Base-by-base conservation (phyloP, 1,140 invertebrate genomes). In the Cheumatopsyche charites region DNA sequence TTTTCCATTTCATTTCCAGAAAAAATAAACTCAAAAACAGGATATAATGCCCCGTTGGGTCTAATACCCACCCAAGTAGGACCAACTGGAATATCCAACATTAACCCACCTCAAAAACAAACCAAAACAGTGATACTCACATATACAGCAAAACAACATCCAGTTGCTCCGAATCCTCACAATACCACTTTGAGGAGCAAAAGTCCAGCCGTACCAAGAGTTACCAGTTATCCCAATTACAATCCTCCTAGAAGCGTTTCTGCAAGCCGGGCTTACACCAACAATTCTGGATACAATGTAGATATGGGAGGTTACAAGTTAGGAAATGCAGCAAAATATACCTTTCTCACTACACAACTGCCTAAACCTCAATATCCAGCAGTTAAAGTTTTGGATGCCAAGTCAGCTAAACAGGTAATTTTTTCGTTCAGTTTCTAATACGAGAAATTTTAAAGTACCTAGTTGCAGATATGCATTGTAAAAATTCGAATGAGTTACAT, bases 311-410 rank as follows among this genome's bases (percentile, higher is more conserved):
- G 21, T 12, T 17, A 17, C 47, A 69, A 49, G 36, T 43, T 62
- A 7, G 77, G 76, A 21, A 77, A 79, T 66, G 81, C 76, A 41
- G 83, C 86, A 45, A 91, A 88, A 78, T 93, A 90, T 75, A 92
- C 90, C 4, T 80, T 92, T 65, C 90, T 92, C 65, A 89, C 89
- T 4, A 90, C 87, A 61, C 89, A 91, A 71, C 79, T 93, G 58
- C 91, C 91, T 0, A 80, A 86, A 61, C 91, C 91, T 0, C 90
- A 92, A 77, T 90, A 87, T 72, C 90, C 91, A 0, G 85, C 91
- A 13, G 79, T 84, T 52, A 84, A 83, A 73, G 81, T 88, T 45
- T 87, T 86, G 26, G 90, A 92, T 67, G 80, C 86, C 1, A 92
- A 92, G 80, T 85, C 85, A 9, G 90, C 90, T 26, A 94, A 94